Evolutionary conservation across 2,797 vertebrate genomes (phyloP).

Genomic region (Neomorphus geoffroyi): DNA sequence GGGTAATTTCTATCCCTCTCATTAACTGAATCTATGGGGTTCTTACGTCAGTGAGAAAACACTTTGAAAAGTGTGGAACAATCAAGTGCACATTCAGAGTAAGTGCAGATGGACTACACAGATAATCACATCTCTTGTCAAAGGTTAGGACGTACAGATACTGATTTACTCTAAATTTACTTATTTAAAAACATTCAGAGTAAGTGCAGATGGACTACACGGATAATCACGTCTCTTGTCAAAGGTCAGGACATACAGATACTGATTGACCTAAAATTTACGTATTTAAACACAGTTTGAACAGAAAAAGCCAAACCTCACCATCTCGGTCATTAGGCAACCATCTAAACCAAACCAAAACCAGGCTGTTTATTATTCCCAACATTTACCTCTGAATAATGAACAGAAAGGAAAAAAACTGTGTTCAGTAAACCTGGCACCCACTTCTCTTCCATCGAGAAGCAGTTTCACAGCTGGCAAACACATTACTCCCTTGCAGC

Average conservation of each 20-base stretch:
- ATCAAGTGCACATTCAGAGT: neutral
- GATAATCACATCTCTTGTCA: neutral
- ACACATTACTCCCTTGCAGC: neutral
- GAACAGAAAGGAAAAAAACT: neutral
- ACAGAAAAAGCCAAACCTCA: neutral
- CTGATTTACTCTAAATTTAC: neutral
- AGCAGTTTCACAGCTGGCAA: neutral
- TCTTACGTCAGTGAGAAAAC: neutral
- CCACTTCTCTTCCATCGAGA: neutral
- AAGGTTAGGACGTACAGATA: neutral
- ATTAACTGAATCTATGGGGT: neutral
- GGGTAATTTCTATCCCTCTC: neutral
- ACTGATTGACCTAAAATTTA: neutral
- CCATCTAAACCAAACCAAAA: neutral
- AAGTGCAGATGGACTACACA: neutral
- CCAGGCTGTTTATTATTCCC: neutral
- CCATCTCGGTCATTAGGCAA: neutral
- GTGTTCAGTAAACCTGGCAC: neutral
- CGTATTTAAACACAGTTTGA: neutral
- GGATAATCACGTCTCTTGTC: neutral
- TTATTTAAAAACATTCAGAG: neutral
- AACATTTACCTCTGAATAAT: neutral
- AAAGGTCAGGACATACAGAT: neutral
- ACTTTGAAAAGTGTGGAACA: neutral
- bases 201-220: neutral